A percentile compares a stretch with the other conserved stretches of the same genome.
Conservation (phyloP, 2,797 vertebrate genomes). For the Myotis myotis region DNA sequence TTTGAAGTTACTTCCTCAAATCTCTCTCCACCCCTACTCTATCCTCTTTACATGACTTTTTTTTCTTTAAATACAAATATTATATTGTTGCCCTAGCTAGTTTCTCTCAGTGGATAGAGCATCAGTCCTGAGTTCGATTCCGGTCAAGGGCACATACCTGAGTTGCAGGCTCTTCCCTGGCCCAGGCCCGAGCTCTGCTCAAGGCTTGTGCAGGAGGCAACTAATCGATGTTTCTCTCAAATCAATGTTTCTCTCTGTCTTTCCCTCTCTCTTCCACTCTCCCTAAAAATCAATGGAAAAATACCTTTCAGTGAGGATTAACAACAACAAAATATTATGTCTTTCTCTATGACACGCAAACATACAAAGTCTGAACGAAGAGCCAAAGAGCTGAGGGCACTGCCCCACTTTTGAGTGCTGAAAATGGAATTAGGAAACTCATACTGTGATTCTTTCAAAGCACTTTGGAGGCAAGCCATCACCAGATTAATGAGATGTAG, state of each 20-base stretch:
- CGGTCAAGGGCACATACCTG: too few relatives aligned
- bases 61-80: slow-evolving; percentile 63
- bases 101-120: too few relatives aligned
- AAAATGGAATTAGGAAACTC: slow-evolving; percentile 75
- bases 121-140: too few relatives aligned
- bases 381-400: not conserved
- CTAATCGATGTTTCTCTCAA: too few relatives aligned
- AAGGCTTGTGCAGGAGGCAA: too few relatives aligned
- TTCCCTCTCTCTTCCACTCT: too few relatives aligned
- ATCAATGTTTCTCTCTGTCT: too few relatives aligned
- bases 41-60: slow-evolving; percentile 40
- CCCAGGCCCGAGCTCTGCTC: too few relatives aligned
- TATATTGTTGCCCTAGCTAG: slow-evolving; percentile 40
- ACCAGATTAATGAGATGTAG: slow-evolving; percentile 31
- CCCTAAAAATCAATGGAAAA: too few relatives aligned
- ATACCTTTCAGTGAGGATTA: too few relatives aligned
- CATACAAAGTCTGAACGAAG: not conserved
- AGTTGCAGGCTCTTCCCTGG: too few relatives aligned
- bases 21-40: not conserved
- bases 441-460: slow-evolving; percentile 73
- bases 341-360: slow-evolving; percentile 54
- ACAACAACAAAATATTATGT: slow-evolving; percentile 19
- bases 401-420: slow-evolving; percentile 39
- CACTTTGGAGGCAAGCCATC: slow-evolving; percentile 37
- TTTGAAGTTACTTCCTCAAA: slow-evolving; percentile 26